These are phyloP conservation scores for Dioctria linearis DNA, from an alignment of 2,888 invertebrate species.

Conservation along the genomic window DNA sequence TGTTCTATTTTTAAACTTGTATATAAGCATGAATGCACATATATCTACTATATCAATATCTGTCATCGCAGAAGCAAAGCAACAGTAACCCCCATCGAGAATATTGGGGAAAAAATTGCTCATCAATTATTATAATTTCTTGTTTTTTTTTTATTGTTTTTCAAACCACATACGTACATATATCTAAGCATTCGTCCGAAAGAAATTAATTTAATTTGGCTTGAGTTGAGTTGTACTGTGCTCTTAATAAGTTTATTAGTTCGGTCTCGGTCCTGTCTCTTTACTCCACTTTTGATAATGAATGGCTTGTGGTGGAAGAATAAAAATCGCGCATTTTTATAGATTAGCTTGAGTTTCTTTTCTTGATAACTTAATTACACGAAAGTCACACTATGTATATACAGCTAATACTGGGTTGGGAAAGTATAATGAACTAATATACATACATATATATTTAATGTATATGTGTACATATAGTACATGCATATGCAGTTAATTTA, in stretches of 20 bases:
- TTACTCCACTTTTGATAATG: conserved; percentile 40
- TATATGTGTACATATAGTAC: too few relatives aligned
- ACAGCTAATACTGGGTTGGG: not conserved
- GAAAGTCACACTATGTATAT: conserved; percentile 13
- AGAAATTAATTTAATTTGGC: conserved; percentile 39
- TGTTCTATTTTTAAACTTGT: conserved; percentile 16
- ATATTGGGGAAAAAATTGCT: conserved; percentile 24
- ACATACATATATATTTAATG: too few relatives aligned
- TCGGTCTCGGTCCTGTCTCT: not conserved
- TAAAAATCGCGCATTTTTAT: conserved; percentile 6
- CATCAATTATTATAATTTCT: conserved; percentile 12
- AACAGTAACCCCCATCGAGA: not conserved
- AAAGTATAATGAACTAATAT: not conserved
- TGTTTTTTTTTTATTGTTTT: conserved; percentile 1
- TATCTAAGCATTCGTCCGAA: conserved; percentile 1
- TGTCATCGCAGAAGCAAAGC: not conserved
- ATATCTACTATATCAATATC: too few relatives aligned
- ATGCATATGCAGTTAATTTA: too few relatives aligned
- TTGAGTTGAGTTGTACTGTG: not conserved
- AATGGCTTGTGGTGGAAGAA: conserved; percentile 18
- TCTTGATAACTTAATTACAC: conserved; percentile 39
- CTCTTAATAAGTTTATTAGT: conserved; percentile 47
- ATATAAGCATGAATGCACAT: not conserved
- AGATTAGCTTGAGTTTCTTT: conserved; percentile 22
- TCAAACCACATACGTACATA: not conserved